Conservation (phyloP, 1,140 invertebrate species). For the Goniozus legneri region DNA sequence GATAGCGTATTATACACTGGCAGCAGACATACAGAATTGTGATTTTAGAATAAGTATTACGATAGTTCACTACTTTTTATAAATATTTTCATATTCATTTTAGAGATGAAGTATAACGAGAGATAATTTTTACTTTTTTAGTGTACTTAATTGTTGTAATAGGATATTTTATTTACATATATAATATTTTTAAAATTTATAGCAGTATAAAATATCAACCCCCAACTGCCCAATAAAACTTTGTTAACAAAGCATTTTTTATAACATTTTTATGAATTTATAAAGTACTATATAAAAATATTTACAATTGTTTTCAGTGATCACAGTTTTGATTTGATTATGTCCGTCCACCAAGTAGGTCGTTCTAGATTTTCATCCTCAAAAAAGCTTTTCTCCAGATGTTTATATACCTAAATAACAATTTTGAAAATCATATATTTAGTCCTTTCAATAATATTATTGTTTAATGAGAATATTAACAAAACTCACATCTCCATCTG, state of each 20-base stretch:
- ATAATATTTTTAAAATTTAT: too few relatives aligned
- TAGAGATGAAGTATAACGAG: too few relatives aligned
- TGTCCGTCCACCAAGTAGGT: slow-evolving; percentile 76
- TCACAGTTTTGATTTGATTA: slow-evolving; percentile 50
- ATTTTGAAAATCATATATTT: slow-evolving; percentile 5
- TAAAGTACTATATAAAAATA: not conserved
- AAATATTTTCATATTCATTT: too few relatives aligned
- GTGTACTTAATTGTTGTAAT: too few relatives aligned
- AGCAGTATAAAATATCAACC: too few relatives aligned
- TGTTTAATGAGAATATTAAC: slow-evolving; percentile 11
- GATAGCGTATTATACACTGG: slow-evolving; percentile 24
- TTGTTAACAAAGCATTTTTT: too few relatives aligned
- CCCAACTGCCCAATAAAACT: too few relatives aligned
- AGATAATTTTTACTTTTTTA: too few relatives aligned
- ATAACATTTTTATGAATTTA: not conserved
- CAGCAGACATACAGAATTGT: slow-evolving; percentile 26
- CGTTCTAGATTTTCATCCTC: slow-evolving; percentile 69
- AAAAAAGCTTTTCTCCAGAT: slow-evolving; percentile 73
- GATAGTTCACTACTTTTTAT: too few relatives aligned
- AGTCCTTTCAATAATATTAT: slow-evolving; percentile 3
- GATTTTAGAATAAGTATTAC: slow-evolving; percentile 6
- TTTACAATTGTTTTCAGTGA: slow-evolving; percentile 1
- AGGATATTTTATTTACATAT: too few relatives aligned
- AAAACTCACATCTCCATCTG: slow-evolving; percentile 72
- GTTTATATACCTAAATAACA: slow-evolving; percentile 71